These are phyloP conservation scores for Lates calcarifer DNA, from an alignment of 2,113 vertebrate genomes.

Conservation along the genomic window DNA sequence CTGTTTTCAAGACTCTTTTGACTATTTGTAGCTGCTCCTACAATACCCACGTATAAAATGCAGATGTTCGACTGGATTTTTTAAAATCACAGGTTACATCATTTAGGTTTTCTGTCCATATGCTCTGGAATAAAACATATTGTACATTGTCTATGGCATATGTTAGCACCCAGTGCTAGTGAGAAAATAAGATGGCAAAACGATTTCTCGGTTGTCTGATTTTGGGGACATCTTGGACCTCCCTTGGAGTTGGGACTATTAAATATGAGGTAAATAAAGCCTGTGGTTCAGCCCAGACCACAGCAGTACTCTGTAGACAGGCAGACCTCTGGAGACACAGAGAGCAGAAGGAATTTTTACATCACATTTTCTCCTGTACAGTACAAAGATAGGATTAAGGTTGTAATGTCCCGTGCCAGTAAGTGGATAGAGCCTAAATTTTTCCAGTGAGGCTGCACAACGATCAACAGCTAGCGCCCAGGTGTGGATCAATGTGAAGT, in stretches of 20 bases:
- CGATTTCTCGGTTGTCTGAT: neutral
- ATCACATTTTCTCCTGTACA: conserved; percentile 8
- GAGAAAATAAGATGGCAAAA: neutral
- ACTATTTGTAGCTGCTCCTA: too few species aligned
- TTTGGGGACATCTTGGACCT: conserved; percentile 1
- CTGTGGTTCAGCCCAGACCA: neutral
- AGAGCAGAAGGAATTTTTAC: neutral
- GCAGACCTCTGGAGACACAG: conserved; percentile 30
- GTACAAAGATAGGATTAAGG: conserved; percentile 36
- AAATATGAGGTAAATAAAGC: conserved; percentile 13
- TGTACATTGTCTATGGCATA: neutral
- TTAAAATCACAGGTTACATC: neutral
- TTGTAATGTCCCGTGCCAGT: conserved; percentile 8
- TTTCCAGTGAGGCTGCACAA: conserved; percentile 26
- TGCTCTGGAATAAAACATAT: neutral
- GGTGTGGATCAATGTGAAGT: conserved; percentile 49
- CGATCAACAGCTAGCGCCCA: conserved; percentile 35
- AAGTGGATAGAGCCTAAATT: neutral
- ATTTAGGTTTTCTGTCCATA: conserved; percentile 6
- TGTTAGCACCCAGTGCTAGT: neutral
- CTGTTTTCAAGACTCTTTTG: neutral
- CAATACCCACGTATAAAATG: neutral
- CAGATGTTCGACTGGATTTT: neutral
- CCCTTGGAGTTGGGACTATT: neutral
- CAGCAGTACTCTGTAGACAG: neutral